Percentiles rank a stretch among this genome's conserved stretches.
These are phyloP conservation scores for Hydractinia symbiolongicarpus DNA, from an alignment of 30 jellyfish, hydroid and myxozoan genomes.

Conservation along the genomic window DNA sequence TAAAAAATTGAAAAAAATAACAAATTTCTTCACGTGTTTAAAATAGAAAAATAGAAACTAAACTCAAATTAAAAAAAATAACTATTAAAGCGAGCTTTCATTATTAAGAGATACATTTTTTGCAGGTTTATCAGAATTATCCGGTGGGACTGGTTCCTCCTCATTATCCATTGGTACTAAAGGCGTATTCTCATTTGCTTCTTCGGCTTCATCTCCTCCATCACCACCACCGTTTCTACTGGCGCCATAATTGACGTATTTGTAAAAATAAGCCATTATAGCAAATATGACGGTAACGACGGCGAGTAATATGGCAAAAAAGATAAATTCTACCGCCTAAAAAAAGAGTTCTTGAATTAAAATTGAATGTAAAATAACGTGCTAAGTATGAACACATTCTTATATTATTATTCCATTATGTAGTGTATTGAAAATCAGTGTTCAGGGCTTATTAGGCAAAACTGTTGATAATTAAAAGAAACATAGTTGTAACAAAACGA, in stretches of 20 bases:
- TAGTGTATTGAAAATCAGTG: too few relatives aligned
- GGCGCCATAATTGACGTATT: slow-evolving; percentile 88
- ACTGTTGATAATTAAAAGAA: too few relatives aligned
- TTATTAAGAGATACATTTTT: too few relatives aligned
- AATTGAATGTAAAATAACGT: too few relatives aligned
- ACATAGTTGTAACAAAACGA: too few relatives aligned
- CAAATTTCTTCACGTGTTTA: too few relatives aligned
- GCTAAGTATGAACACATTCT: background rate
- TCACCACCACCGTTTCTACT: slow-evolving; percentile 45
- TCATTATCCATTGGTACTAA: background rate
- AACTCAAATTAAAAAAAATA: too few relatives aligned
- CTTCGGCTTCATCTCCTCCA: slow-evolving; percentile 15
- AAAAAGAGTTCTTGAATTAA: background rate
- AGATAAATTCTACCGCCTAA: slow-evolving; percentile 95
- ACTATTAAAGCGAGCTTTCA: too few relatives aligned
- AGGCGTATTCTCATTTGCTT: slow-evolving; percentile 4
- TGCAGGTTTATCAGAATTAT: background rate
- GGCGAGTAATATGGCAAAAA: slow-evolving; percentile 88
- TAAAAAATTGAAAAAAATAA: too few relatives aligned
- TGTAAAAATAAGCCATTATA: slow-evolving; percentile 90
- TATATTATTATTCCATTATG: background rate
- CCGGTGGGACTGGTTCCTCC: slow-evolving; percentile 20
- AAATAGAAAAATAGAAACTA: too few relatives aligned
- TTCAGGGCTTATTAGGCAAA: too few relatives aligned
- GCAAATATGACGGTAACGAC: slow-evolving; percentile 82